Conservation (phyloP, 1,140 invertebrate genomes). For the Orchestia grillus region DNA sequence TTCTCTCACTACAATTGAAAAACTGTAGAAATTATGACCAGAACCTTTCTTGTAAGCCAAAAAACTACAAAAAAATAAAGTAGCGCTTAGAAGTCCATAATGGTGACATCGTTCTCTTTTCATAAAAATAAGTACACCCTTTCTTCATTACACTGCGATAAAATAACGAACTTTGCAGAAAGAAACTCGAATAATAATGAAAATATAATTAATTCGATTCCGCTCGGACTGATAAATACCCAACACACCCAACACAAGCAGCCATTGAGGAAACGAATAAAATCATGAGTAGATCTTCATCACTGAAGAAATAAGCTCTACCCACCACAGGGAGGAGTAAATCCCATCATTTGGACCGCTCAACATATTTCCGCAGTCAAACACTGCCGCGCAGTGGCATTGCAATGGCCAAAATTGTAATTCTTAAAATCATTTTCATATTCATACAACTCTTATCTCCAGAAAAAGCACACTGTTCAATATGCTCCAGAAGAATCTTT, state of each 20-base stretch:
- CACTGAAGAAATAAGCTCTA: background rate
- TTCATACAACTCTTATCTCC: background rate
- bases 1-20: background rate
- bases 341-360: too few species aligned
- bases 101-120: too few species aligned
- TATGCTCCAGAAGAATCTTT: background rate
- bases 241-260: background rate
- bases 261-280: background rate
- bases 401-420: background rate
- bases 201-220: background rate
- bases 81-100: too few species aligned
- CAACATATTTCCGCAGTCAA: too few species aligned
- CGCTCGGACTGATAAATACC: background rate
- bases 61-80: background rate
- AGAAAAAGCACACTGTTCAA: background rate
- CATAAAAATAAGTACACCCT: too few species aligned
- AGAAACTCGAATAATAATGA: background rate
- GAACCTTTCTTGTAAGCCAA: background rate
- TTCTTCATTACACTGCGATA: background rate
- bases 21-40: background rate
- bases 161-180: background rate
- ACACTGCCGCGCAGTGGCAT: background rate
- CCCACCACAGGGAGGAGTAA: too few species aligned
- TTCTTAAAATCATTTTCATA: background rate
- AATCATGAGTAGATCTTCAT: background rate